A percentile compares a stretch with the other conserved stretches of the same genome.
phyloP scores from a whole-genome alignment of 2,113 vertebrate genomes.

The Capreolus pygargus region DNA sequence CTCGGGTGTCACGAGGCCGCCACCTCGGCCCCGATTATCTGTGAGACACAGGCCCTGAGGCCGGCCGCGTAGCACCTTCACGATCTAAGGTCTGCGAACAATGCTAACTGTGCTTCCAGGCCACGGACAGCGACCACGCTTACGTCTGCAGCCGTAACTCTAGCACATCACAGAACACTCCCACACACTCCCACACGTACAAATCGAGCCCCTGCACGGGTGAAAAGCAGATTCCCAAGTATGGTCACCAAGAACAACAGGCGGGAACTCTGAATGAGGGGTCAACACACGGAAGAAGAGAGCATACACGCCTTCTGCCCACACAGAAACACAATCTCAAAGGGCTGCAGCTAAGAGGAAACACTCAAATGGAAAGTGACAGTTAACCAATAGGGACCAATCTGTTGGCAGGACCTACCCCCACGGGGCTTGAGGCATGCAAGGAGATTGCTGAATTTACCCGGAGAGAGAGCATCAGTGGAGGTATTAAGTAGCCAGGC shows the following conservation, averaged over 20 bases:
- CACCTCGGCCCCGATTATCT: not conserved
- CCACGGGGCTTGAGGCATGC: not conserved
- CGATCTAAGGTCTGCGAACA: not conserved
- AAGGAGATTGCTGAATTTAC: constrained; percentile 33
- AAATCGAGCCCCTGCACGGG: not conserved
- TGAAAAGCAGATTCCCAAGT: not conserved
- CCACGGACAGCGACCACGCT: not conserved
- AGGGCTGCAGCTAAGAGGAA: not conserved
- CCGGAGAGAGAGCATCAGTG: not conserved
- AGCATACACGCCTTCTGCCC: accelerated
- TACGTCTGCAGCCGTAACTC: not conserved
- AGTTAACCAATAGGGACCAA: not conserved
- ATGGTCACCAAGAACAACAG: not conserved
- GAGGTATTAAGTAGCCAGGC: not conserved
- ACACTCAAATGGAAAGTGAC: not conserved
- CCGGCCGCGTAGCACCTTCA: not conserved
- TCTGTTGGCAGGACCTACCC: not conserved
- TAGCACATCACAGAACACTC: not conserved
- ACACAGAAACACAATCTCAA: not conserved
- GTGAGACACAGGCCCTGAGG: not conserved
- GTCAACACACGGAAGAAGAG: not conserved
- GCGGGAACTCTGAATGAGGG: not conserved
- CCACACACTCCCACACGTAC: not conserved
- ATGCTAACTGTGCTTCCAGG: not conserved
- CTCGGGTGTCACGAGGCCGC: constrained; percentile 43